These are phyloP conservation scores for Nyctibius grandis DNA, from an alignment of 2,797 vertebrate species.

Conservation along the genomic window DNA sequence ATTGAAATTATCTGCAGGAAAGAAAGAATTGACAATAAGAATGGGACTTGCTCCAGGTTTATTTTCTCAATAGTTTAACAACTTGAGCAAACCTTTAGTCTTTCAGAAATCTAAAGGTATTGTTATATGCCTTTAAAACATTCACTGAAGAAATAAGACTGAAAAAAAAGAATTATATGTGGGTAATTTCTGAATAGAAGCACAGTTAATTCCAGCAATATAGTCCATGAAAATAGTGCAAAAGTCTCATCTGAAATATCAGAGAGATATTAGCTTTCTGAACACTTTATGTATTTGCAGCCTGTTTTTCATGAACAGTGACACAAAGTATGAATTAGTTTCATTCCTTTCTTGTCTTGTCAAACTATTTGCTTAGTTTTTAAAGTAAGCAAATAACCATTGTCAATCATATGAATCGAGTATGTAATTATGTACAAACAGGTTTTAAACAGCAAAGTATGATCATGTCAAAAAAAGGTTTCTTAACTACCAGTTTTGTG, in stretches of 20 bases:
- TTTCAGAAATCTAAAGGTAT: neutral
- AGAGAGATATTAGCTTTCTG: neutral
- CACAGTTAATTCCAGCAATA: neutral
- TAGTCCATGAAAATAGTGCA: neutral
- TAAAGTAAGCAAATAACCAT: constrained; percentile 5
- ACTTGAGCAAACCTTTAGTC: neutral
- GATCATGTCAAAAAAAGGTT: neutral
- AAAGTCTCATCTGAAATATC: neutral
- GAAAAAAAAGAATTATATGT: neutral
- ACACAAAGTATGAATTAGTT: neutral
- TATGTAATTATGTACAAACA: neutral
- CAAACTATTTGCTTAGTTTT: constrained; percentile 8
- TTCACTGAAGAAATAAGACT: neutral
- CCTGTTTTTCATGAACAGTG: neutral
- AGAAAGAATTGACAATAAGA: neutral
- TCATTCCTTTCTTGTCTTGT: neutral
- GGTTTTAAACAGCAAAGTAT: neutral
- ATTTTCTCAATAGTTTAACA: neutral
- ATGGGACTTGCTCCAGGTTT: neutral
- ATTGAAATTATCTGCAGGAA: neutral
- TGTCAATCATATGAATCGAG: neutral
- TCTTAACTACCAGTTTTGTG: neutral
- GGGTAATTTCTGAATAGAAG: neutral
- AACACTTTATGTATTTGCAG: neutral
- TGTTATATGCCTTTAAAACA: neutral